phyloP scores from a whole-genome alignment of 1,140 invertebrate genomes.

The Psilanteris sp. region DNA sequence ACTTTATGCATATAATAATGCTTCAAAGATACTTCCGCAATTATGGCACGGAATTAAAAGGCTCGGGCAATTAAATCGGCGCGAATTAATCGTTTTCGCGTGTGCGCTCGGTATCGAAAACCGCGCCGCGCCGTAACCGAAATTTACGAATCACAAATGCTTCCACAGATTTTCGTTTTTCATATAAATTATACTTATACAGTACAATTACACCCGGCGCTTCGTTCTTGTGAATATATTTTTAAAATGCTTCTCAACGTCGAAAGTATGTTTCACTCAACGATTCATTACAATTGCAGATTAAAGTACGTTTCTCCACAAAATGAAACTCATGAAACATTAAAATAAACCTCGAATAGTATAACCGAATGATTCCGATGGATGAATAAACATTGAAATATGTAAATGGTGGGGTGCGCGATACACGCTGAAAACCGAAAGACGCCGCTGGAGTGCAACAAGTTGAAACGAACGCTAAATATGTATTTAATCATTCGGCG shows the following conservation, averaged over 20 bases:
- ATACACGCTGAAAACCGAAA: slow-evolving; percentile 19
- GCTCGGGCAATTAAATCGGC: too few species aligned
- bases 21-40: too few species aligned
- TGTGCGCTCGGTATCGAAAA: too few species aligned
- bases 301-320: slow-evolving; percentile 9
- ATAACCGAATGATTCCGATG: slow-evolving; percentile 4
- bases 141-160: too few species aligned
- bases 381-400: slow-evolving; percentile 42
- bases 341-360: slow-evolving; percentile 23
- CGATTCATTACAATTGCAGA: slow-evolving; percentile 36
- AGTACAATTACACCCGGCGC: neutral
- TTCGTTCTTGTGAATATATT: neutral
- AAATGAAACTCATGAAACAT: slow-evolving; percentile 30
- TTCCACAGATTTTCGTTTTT: too few species aligned
- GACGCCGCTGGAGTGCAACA: slow-evolving; percentile 30
- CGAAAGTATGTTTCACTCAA: slow-evolving; percentile 11
- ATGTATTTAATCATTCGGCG: slow-evolving; percentile 18
- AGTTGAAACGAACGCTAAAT: slow-evolving; percentile 27
- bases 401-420: slow-evolving; percentile 5
- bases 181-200: neutral
- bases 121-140: too few species aligned
- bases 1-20: too few species aligned
- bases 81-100: too few species aligned
- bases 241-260: slow-evolving; percentile 9
- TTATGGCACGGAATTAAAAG: too few species aligned